Evolutionary conservation across 2,888 invertebrate species (phyloP).

Genomic region (Sphaeridia pumilis): DNA sequence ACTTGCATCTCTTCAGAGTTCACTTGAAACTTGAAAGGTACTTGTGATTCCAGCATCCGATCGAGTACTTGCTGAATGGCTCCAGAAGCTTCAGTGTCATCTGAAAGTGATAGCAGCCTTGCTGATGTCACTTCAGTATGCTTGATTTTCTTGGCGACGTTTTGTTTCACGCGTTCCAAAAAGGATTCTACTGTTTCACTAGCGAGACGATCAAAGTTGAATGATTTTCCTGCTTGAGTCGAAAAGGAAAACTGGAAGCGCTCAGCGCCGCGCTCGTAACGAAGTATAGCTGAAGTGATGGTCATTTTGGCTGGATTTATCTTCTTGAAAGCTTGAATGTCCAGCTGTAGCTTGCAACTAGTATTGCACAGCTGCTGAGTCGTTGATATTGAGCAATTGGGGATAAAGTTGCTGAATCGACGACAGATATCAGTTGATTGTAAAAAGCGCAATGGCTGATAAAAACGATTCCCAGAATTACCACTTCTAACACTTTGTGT

Average conservation of each 20-base stretch:
- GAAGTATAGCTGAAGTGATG: conserved; percentile 44
- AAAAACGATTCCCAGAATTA: too few species aligned
- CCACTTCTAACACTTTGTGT: too few species aligned
- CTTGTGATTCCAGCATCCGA: not conserved
- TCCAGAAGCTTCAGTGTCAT: not conserved
- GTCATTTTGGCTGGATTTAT: conserved; percentile 2
- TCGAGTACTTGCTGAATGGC: not conserved
- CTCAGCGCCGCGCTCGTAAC: conserved; percentile 43
- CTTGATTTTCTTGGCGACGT: conserved; percentile 30
- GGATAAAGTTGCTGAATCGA: too few species aligned
- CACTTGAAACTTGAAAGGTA: conserved; percentile 12
- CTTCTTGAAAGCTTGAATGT: too few species aligned
- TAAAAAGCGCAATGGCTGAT: too few species aligned
- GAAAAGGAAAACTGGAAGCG: conserved; percentile 50
- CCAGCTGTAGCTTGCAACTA: too few species aligned
- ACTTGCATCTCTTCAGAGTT: conserved; percentile 20
- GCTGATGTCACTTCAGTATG: conserved; percentile 9
- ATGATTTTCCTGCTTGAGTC: conserved; percentile 43
- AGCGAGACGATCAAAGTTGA: conserved; percentile 40
- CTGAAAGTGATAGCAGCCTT: not conserved
- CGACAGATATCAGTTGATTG: too few species aligned
- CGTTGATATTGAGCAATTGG: too few species aligned
- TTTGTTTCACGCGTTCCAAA: conserved; percentile 22
- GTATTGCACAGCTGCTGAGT: too few species aligned
- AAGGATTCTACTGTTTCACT: conserved; percentile 19